A percentile compares a stretch with the other conserved stretches of the same genome.
These are phyloP conservation scores for Stercorarius parasiticus DNA, from an alignment of 2,113 vertebrate genomes.

Conservation along the genomic window DNA sequence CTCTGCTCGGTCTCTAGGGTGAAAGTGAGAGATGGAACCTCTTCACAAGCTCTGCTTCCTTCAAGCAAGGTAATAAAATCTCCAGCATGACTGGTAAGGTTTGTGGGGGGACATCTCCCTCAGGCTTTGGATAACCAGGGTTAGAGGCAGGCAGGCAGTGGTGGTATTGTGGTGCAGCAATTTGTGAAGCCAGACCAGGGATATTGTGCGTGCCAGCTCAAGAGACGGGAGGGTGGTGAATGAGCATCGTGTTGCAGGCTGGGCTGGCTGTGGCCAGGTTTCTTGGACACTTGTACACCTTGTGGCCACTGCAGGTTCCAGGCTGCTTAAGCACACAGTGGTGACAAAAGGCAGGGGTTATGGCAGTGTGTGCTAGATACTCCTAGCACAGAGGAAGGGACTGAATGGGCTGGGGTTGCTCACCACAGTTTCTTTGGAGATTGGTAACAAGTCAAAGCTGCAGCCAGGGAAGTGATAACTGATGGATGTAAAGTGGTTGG, in stretches of 20 bases:
- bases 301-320: too few species aligned
- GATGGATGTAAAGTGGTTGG: neutral
- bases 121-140: neutral
- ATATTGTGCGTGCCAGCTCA: accelerated
- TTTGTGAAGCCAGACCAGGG: neutral
- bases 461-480: neutral
- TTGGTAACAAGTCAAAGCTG: neutral
- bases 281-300: neutral
- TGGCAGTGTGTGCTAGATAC: accelerated
- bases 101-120: neutral
- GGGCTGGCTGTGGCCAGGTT: neutral
- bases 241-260: accelerated
- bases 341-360: neutral
- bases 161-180: neutral
- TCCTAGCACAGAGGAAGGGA: neutral
- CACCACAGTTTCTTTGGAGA: neutral
- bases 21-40: neutral
- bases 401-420: neutral
- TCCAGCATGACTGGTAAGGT: neutral
- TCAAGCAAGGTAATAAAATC: neutral
- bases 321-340: neutral
- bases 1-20: neutral
- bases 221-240: neutral
- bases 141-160: neutral
- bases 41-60: neutral